Conservation (phyloP, 2,113 vertebrate genomes). For the Lamprologus tigripictilis region DNA sequence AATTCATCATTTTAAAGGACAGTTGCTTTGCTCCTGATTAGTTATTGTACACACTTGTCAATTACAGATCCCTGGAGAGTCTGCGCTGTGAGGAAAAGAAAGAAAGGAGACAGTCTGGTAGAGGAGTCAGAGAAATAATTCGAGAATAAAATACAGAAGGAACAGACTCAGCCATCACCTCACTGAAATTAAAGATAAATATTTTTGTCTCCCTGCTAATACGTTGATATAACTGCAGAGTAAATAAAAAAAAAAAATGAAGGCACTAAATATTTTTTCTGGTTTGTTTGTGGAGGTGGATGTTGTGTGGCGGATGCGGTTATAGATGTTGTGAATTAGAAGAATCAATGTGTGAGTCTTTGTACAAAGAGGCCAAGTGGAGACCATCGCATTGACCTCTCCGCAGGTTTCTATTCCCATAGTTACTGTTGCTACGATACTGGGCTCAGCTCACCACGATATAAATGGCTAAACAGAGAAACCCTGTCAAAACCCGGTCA, state of each 20-base stretch:
- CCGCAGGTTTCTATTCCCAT: constrained; percentile 52
- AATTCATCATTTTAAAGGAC: constrained; percentile 73
- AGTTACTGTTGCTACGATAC: constrained; percentile 64
- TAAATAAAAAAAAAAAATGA: background rate
- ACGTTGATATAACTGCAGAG: background rate
- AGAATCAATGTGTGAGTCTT: constrained; percentile 39
- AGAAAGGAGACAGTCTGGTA: background rate
- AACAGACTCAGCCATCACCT: background rate
- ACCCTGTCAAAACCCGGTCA: background rate
- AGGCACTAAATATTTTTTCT: background rate
- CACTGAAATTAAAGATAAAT: background rate
- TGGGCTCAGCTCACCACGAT: constrained; percentile 20
- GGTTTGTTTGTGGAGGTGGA: background rate
- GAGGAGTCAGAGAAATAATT: background rate
- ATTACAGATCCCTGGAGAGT: constrained; percentile 63
- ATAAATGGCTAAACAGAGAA: constrained; percentile 19
- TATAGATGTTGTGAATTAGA: constrained; percentile 23
- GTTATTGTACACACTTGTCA: constrained; percentile 73
- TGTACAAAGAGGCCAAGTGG: constrained; percentile 47
- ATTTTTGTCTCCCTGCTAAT: background rate
- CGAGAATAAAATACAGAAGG: background rate
- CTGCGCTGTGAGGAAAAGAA: background rate
- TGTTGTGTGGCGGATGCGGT: background rate
- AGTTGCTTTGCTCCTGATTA: constrained; percentile 67
- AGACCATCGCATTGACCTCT: constrained; percentile 53